Base-by-base conservation (phyloP, 2,113 vertebrate genomes). In the Indicator indicator region DNA sequence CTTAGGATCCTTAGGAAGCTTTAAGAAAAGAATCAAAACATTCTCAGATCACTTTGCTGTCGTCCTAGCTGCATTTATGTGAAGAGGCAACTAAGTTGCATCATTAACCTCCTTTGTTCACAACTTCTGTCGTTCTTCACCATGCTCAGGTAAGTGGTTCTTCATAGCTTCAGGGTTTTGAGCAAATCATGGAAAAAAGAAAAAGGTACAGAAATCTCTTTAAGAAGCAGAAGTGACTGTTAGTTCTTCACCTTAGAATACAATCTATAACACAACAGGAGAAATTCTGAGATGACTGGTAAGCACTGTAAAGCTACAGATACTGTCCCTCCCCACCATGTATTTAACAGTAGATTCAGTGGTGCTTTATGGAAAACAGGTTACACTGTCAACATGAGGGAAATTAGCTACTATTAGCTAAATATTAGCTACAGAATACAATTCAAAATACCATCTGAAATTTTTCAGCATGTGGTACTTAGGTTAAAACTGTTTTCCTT, bases 151-250 rank as follows among this genome's bases (percentile, higher is more conserved):
- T 89, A 96, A 91, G 65, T 80, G 52, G 33, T 92, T 95, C 30
- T 96, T 91, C 40, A 0, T 19, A 62, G 70, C 88, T 90, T 96
- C 95, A 84, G 48, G 70, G 18, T 96, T 96, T 95, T 95, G 93
- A 92, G 93, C 97, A 98, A 92, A 83, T 69, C 12, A 12, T 12
- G 26, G 21, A 92, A 83, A 83, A 76, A 56, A 59, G 16, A 79
- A 40, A 46, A 76, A 78, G 12, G 18, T 40, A 87, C 10, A 78
- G 46, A 92, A 85, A 76, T 69, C 32, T 84, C 26, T 83, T 74
- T 67, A 54, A 63, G 44, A 82, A 19, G 15, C 17, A 32, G 24
- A 72, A 88, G 13, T 62, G 28, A 52, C 6, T 54, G 21, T 42
- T 5, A n/a, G 42, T 58, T 83, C 20, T 85, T 59, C 2, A 30